These are phyloP conservation scores for Polyommatus iphigenia DNA, from an alignment of 2,888 invertebrate species.

Conservation along the genomic window DNA sequence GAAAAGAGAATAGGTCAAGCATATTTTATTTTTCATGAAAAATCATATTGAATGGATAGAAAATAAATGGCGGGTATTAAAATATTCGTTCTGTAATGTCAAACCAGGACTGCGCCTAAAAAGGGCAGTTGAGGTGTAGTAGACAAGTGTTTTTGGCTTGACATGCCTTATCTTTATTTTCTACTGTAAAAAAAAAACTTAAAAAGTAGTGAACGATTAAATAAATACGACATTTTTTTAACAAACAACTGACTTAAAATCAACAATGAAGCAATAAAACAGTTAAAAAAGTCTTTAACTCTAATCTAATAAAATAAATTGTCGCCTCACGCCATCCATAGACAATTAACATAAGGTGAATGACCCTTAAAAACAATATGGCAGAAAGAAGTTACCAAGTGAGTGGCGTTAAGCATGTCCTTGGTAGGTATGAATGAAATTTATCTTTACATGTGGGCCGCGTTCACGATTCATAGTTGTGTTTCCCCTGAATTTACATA, in stretches of 20 bases:
- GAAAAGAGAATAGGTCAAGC: background rate
- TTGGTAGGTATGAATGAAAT: constrained; percentile 12
- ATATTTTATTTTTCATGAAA: background rate
- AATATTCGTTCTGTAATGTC: background rate
- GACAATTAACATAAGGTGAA: constrained; percentile 60
- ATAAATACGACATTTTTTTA: background rate
- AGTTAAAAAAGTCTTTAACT: background rate
- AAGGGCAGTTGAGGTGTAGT: background rate
- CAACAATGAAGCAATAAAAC: constrained; percentile 3
- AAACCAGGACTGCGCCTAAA: background rate
- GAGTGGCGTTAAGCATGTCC: constrained; percentile 12
- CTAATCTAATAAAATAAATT: constrained; percentile 17
- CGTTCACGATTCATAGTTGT: background rate
- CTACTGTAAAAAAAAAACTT: background rate
- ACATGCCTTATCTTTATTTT: background rate
- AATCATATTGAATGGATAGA: background rate
- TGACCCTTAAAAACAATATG: constrained; percentile 76
- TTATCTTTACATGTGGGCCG: constrained; percentile 1
- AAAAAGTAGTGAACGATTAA: background rate
- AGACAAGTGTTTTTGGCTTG: background rate
- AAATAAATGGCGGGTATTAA: too few relatives aligned
- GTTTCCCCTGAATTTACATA: background rate
- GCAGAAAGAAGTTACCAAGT: constrained; percentile 43
- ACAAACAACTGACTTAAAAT: background rate
- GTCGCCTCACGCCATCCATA: constrained; percentile 36